A percentile compares a stretch with the other conserved stretches of the same genome.
Conservation (phyloP, 1,140 invertebrate genomes). For the Leptinotarsa defecta region DNA sequence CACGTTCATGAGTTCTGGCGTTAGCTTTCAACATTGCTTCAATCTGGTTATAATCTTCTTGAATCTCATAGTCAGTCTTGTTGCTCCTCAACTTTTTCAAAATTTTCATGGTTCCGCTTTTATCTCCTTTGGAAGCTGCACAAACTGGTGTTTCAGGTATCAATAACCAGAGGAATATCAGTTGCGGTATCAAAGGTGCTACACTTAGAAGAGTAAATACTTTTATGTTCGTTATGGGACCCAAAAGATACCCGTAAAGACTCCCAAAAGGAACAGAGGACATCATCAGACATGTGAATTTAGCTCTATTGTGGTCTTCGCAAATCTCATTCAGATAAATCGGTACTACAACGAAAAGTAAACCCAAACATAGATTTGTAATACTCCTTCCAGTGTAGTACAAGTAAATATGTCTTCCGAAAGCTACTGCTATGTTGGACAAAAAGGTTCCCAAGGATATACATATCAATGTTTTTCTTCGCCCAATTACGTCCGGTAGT, state of each 20-base stretch:
- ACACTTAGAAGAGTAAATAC: background rate
- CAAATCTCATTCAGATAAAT: background rate
- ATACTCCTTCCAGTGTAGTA: background rate
- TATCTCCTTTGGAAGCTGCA: too few relatives aligned
- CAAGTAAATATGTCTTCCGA: background rate
- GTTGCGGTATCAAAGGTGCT: background rate
- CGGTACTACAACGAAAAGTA: background rate
- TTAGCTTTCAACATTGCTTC: too few relatives aligned
- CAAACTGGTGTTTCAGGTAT: too few relatives aligned
- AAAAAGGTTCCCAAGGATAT: background rate
- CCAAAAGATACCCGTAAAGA: conserved; percentile 8
- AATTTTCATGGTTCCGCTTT: too few relatives aligned
- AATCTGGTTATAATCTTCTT: too few relatives aligned
- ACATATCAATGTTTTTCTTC: background rate
- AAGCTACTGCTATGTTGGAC: background rate
- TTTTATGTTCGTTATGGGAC: background rate
- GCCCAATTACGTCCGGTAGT: background rate
- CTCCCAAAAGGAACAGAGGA: background rate
- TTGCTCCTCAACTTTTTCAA: too few relatives aligned
- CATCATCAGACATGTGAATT: conserved; percentile 2
- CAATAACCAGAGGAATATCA: too few relatives aligned
- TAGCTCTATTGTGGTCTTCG: too few relatives aligned
- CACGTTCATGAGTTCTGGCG: too few relatives aligned
- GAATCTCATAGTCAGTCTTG: background rate
- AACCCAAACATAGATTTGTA: background rate